Base-by-base conservation (phyloP, 2,113 vertebrate genomes). In the Osmerus eperlanus region DNA sequence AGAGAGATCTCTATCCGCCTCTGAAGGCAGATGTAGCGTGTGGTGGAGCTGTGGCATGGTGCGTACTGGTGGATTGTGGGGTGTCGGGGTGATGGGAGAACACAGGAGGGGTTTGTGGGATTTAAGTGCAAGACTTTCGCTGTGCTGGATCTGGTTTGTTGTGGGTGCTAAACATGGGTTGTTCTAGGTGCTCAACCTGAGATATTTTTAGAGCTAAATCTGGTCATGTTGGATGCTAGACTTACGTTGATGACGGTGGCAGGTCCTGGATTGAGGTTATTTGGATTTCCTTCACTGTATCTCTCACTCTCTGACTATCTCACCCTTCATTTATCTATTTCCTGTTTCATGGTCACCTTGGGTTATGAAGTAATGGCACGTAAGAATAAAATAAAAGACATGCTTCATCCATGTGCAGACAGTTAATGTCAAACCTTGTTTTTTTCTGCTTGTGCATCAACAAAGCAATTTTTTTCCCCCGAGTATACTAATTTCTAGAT, bases 391-490 rank as follows among this genome's bases (percentile, higher is more conserved):
- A 72, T 41, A 36, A 75, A 74, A 67, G 21, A 29, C n/a, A 67
- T 65, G 19, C 51, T 15, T 58, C 62, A 62, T 29, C n/a, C 53
- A 63, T 72, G 54, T 70, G 69, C 67, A 68, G 69, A 52, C 66
- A 75, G 73, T 73, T 59, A 70, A 65, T 65, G 73, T 86, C 78
- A 73, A 68, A 74, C 63, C 16, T 55, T 79, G 62, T 52, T 71
- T 58, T 15, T 55, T 76, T 78, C 79, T 75, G 61, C 81, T 83
- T 86, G 76, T 84, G 82, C 86, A 86, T 89, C 78, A 92, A 90
- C 85, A 89, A 86, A 88, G 82, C 84, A 88, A 87, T 89, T 87
- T 88, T 77, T 87, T 89, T 88, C 83, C 81, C 84, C 78, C 68
- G 74, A 83, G 84, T 84, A 81, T 81, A 81, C 81, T 88, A 86